Conservation (phyloP, 2,888 invertebrate species). For the Aquatica leii region DNA sequence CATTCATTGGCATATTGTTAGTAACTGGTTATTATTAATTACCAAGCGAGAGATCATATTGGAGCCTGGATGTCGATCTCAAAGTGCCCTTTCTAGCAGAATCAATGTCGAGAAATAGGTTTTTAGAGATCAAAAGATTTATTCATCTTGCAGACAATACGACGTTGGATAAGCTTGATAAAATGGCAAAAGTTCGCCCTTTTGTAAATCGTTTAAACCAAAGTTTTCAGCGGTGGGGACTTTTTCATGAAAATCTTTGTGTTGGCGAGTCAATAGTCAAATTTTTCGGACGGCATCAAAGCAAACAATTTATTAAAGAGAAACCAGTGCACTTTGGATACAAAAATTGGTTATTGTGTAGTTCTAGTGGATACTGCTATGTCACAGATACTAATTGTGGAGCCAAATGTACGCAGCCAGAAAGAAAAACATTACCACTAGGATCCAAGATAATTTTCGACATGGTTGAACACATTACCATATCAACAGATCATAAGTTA, state of each 20-base stretch:
- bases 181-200: conserved; percentile 35
- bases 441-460: conserved; percentile 26
- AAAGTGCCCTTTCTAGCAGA: conserved; percentile 45
- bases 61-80: conserved; percentile 49
- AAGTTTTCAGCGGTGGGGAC: conserved; percentile 38
- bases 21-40: conserved; percentile 49
- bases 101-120: conserved; percentile 46
- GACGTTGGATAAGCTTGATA: conserved; percentile 27
- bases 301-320: conserved; percentile 45
- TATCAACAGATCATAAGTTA: background rate
- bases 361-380: conserved; percentile 44
- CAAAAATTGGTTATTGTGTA: conserved; percentile 46
- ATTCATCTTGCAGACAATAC: conserved; percentile 37
- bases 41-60: conserved; percentile 48
- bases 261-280: conserved; percentile 45
- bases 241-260: conserved; percentile 41
- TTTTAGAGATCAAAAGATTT: conserved; percentile 38
- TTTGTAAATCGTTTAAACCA: conserved; percentile 30
- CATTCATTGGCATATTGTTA: no score
- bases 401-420: conserved; percentile 22
- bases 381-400: conserved; percentile 40
- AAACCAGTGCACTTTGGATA: conserved; percentile 49
- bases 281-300: conserved; percentile 39
- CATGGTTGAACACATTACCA: background rate
- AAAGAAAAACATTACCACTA: conserved; percentile 18